Evolutionary conservation across 2,888 invertebrate genomes (phyloP).

Genomic region (Dasysyrphus tricinctus): DNA sequence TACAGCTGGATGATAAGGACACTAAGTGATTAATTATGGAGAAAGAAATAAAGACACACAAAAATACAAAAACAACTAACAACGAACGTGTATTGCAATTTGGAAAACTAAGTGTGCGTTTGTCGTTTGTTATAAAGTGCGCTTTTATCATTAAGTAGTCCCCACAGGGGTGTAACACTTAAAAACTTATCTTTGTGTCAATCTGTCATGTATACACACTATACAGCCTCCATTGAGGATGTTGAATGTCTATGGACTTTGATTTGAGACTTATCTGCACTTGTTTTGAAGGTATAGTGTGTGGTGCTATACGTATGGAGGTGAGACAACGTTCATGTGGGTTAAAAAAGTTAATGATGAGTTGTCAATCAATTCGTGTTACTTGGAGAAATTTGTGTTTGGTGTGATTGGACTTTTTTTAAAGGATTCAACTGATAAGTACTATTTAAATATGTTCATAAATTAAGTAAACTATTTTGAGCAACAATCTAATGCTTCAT

Average conservation of each 20-base stretch:
- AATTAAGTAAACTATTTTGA: not conserved
- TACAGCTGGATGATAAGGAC: conserved; percentile 58
- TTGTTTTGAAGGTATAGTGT: conserved; percentile 7
- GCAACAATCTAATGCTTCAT: not conserved
- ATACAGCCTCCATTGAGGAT: conserved; percentile 11
- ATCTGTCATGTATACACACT: conserved; percentile 44
- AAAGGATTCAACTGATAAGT: conserved; percentile 16
- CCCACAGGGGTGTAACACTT: conserved; percentile 48
- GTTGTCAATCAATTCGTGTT: conserved; percentile 52
- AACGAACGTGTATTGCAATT: conserved; percentile 34
- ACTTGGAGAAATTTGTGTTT: conserved; percentile 18
- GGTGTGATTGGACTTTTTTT: not conserved
- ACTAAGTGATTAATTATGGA: conserved; percentile 60
- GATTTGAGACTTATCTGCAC: conserved; percentile 39
- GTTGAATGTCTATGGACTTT: conserved; percentile 30
- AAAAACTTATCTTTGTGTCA: conserved; percentile 47
- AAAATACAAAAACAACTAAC: conserved; percentile 11
- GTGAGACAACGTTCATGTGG: conserved; percentile 42
- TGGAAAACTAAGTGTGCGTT: conserved; percentile 22
- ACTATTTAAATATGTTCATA: not conserved
- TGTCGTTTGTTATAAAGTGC: conserved; percentile 26
- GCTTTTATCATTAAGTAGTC: not conserved
- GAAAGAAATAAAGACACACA: conserved; percentile 1
- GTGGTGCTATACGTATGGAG: not conserved
- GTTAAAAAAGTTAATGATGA: conserved; percentile 51